Evolutionary conservation across 2,113 vertebrate species (phyloP).

Genomic region (Gymnobelideus leadbeateri): DNA sequence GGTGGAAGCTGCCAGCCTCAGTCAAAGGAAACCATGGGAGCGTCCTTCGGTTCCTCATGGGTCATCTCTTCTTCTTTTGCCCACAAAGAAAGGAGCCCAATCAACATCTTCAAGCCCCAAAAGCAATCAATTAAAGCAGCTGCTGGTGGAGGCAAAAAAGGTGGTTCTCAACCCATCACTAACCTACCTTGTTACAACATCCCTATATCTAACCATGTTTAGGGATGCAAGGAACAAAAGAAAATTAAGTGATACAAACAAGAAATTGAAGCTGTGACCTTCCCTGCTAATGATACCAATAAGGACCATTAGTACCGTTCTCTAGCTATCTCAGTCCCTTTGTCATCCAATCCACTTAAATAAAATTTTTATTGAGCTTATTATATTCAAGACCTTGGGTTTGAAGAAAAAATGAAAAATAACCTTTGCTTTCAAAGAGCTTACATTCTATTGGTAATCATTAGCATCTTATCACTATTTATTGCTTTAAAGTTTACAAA

Average conservation of each 20-base stretch:
- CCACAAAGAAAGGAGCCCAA: not conserved
- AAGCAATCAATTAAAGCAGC: not conserved
- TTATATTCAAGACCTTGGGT: not conserved
- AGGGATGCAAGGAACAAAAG: not conserved
- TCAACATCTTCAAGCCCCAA: not conserved
- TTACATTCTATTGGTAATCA: not conserved
- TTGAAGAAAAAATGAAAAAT: not conserved
- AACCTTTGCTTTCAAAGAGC: not conserved
- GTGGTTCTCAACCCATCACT: fast-evolving
- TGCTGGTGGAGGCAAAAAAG: too few relatives aligned
- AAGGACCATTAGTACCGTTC: not conserved
- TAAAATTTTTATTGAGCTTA: not conserved
- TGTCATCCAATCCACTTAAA: not conserved
- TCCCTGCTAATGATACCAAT: not conserved
- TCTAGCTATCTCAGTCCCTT: not conserved
- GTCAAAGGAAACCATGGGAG: fast-evolving
- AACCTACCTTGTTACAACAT: not conserved
- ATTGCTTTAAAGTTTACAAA: not conserved
- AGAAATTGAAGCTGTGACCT: not conserved
- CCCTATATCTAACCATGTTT: not conserved
- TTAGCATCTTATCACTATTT: not conserved
- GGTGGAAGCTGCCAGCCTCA: not conserved
- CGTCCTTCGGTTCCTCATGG: not conserved
- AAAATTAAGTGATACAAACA: not conserved
- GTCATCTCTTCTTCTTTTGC: not conserved